A percentile compares a stretch with the other conserved stretches of the same genome.
Evolutionary conservation across 2,797 vertebrate species (phyloP).

Genomic region (Chloroceryle amazona): DNA sequence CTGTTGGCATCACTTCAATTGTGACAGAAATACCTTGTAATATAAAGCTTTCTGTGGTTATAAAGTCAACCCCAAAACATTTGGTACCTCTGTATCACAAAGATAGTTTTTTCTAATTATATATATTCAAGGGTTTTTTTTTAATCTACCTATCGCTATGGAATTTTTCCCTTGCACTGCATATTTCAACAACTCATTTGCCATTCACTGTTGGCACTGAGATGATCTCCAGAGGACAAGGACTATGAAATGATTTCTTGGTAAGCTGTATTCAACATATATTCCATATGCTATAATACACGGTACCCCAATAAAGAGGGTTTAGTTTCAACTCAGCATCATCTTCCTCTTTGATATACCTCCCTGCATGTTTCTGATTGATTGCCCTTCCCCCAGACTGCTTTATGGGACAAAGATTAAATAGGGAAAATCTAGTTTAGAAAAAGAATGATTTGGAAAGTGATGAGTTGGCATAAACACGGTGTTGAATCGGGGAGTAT

Average conservation of each 20-base stretch:
- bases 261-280: background rate
- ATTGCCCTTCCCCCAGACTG: background rate
- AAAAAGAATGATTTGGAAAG: background rate
- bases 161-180: background rate
- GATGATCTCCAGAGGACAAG: background rate
- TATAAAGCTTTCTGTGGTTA: background rate
- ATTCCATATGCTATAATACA: background rate
- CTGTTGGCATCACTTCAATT: background rate
- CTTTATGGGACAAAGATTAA: constrained; percentile 26
- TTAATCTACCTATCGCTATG: background rate
- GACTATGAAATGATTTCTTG: background rate
- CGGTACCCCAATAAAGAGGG: background rate
- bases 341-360: background rate
- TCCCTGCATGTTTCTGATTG: background rate
- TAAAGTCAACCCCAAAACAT: background rate
- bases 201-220: background rate
- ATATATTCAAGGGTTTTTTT: rapidly evolving
- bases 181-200: background rate
- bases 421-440: background rate
- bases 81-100: background rate
- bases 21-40: background rate
- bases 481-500: background rate
- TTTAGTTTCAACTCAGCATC: constrained; percentile 59
- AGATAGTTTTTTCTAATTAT: background rate
- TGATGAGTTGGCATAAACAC: constrained; percentile 15